phyloP scores from a whole-genome alignment of 2,113 vertebrate genomes.

The Mastomys coucha region DNA sequence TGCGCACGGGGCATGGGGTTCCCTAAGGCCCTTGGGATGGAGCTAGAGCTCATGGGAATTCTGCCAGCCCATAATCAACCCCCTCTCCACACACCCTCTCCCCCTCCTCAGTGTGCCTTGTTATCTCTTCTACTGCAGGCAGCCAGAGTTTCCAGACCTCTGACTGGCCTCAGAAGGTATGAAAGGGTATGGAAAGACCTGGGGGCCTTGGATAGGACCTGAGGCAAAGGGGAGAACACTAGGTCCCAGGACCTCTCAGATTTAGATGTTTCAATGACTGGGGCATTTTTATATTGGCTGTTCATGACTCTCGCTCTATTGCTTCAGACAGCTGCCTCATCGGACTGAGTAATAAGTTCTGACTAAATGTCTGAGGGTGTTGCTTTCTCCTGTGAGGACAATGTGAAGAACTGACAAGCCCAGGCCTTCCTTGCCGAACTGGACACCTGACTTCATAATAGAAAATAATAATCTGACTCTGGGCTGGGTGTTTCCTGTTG shows the following conservation, averaged over 20 bases:
- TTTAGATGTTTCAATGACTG: background rate
- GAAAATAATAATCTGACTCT: background rate
- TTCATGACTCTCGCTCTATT: background rate
- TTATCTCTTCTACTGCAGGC: background rate
- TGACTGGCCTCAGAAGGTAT: fast-evolving
- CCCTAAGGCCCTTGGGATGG: background rate
- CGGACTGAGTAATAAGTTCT: background rate
- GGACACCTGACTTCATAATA: background rate
- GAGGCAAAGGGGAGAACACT: too few species aligned
- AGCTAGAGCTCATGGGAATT: background rate
- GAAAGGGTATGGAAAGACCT: too few species aligned
- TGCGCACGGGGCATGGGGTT: background rate
- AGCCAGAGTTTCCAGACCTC: background rate
- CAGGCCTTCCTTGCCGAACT: background rate
- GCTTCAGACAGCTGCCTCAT: background rate
- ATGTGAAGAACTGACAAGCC: background rate
- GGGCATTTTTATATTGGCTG: background rate
- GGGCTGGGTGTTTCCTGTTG: background rate
- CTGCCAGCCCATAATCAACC: too few species aligned
- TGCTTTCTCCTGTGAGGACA: background rate
- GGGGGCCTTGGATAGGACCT: too few species aligned
- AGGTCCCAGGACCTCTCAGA: too few species aligned
- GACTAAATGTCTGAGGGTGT: background rate
- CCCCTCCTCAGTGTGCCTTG: background rate
- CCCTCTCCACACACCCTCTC: fast-evolving